A percentile compares a stretch with the other conserved stretches of the same genome.
These are phyloP conservation scores for Enteromius mattozi DNA, from an alignment of 2,797 vertebrate species.

Conservation along the genomic window DNA sequence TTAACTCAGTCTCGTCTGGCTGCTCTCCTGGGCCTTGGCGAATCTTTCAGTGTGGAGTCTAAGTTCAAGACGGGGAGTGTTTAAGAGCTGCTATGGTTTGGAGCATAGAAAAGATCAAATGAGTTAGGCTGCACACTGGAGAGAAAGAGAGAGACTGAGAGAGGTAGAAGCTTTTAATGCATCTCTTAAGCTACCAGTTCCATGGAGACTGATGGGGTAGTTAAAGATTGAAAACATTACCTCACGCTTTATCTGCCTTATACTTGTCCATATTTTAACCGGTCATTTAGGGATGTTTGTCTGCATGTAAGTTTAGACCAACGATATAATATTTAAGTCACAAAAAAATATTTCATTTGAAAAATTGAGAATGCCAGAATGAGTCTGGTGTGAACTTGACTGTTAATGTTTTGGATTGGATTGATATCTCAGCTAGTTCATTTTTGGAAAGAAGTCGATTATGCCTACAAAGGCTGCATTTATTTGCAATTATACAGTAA, in stretches of 20 bases:
- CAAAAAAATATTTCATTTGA: neutral
- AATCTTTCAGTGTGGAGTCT: conserved; percentile 47
- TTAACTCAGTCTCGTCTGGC: conserved; percentile 45
- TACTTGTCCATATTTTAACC: neutral
- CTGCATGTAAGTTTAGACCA: neutral
- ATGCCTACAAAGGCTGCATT: neutral
- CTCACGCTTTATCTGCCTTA: neutral
- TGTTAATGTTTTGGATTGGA: neutral
- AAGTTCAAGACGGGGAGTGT: conserved; percentile 32
- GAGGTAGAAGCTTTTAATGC: conserved; percentile 31
- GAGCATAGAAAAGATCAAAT: conserved; percentile 39
- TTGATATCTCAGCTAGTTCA: no score
- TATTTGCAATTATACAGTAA: neutral
- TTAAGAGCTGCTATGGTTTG: conserved; percentile 36
- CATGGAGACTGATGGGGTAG: conserved; percentile 2
- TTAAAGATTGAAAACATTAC: conserved; percentile 23
- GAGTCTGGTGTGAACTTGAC: neutral
- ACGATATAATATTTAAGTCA: neutral
- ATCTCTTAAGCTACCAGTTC: conserved; percentile 18
- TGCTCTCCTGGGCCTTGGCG: conserved; percentile 25
- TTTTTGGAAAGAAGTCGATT: neutral
- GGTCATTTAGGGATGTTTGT: neutral
- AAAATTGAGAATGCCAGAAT: neutral
- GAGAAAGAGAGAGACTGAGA: neutral
- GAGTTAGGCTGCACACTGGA: conserved; percentile 39